phyloP scores from a whole-genome alignment of 2,113 vertebrate species.

The Caranx ignobilis region DNA sequence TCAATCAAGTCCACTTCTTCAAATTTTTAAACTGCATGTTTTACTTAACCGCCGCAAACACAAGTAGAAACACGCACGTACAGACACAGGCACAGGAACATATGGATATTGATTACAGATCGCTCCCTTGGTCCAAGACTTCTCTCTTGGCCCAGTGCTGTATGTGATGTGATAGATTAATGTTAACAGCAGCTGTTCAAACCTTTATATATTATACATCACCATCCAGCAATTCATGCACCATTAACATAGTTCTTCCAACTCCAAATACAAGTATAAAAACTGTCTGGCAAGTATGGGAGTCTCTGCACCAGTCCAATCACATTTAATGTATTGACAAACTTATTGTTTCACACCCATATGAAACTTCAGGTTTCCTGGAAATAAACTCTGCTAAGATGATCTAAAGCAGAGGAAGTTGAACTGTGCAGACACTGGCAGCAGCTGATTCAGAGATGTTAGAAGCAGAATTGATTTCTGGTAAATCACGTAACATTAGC shows the following conservation, averaged over 20 bases:
- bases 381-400: too few species aligned
- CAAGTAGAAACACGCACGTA: background rate
- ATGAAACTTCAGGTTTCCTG: too few species aligned
- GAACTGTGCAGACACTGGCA: too few species aligned
- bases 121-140: background rate
- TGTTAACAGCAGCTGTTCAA: conserved; percentile 32
- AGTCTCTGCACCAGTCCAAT: too few species aligned
- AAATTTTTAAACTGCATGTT: conserved; percentile 5
- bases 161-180: conserved; percentile 15
- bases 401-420: too few species aligned
- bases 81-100: background rate
- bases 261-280: too few species aligned
- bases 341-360: too few species aligned
- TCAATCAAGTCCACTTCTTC: background rate
- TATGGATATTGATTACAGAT: conserved; percentile 36
- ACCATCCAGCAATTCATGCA: conserved; percentile 14
- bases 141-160: background rate
- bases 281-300: too few species aligned
- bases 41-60: background rate
- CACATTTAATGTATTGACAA: too few species aligned
- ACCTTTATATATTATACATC: conserved; percentile 9
- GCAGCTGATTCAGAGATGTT: too few species aligned
- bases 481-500: too few species aligned
- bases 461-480: too few species aligned
- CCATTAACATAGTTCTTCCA: conserved; percentile 5